phyloP scores from a whole-genome alignment of 1,140 invertebrate species.

The Drosophila melanica region DNA sequence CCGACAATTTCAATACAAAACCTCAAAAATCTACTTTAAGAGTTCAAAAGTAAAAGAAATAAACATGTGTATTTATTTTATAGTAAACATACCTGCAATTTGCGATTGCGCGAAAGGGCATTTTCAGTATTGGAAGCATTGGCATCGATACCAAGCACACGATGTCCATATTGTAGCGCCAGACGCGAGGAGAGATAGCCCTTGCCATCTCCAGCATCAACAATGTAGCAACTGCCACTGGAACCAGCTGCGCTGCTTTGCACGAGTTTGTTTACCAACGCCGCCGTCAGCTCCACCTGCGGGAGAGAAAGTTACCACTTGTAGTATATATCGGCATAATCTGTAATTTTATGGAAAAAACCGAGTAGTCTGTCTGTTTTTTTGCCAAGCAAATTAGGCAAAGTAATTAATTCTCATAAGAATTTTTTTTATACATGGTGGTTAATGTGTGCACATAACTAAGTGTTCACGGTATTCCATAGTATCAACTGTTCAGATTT shows the following conservation, averaged over 20 bases:
- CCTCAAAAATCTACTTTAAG: conserved; percentile 36
- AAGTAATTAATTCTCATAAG: no score
- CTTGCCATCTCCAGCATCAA: conserved; percentile 94
- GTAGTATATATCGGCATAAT: no score
- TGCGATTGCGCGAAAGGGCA: conserved; percentile 86
- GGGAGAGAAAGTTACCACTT: background rate
- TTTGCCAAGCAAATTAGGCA: no score
- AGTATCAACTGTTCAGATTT: no score
- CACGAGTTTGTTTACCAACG: conserved; percentile 84
- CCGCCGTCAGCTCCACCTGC: conserved; percentile 85
- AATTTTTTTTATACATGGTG: no score
- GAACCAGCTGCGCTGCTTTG: conserved; percentile 3
- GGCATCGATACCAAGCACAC: conserved; percentile 92
- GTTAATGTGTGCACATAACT: no score
- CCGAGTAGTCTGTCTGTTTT: background rate
- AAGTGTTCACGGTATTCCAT: no score
- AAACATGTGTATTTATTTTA: conserved; percentile 62
- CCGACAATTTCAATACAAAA: conserved; percentile 32
- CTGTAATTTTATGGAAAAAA: no score
- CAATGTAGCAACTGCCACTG: conserved; percentile 84
- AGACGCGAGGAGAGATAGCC: conserved; percentile 92
- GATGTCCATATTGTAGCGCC: conserved; percentile 88
- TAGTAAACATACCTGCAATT: conserved; percentile 85
- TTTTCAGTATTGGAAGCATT: conserved; percentile 87
- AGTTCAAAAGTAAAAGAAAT: conserved; percentile 58